Evolutionary conservation across 2,113 vertebrate genomes (phyloP).

Genomic region (Syrrhaptes paradoxus): DNA sequence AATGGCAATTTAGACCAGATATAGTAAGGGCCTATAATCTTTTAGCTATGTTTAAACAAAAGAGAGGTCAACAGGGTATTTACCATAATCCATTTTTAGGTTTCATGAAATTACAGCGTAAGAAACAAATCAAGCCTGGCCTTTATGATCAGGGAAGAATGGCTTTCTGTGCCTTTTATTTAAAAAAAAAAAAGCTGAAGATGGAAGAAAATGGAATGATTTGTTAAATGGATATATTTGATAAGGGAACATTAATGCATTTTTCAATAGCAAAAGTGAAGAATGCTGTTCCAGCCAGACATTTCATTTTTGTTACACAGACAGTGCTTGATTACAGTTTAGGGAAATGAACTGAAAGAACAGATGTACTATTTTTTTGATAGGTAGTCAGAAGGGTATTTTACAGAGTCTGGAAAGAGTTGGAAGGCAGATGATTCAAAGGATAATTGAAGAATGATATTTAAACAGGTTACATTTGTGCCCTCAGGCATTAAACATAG

Average conservation of each 20-base stretch:
- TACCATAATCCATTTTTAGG: neutral
- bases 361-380: conserved; percentile 31
- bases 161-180: neutral
- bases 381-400: conserved; percentile 30
- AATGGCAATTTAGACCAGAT: neutral
- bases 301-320: conserved; percentile 25
- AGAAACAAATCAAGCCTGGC: neutral
- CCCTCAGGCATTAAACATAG: neutral
- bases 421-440: conserved; percentile 49
- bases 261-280: conserved; percentile 50
- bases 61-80: neutral
- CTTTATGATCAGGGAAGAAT: neutral
- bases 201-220: neutral
- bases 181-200: neutral
- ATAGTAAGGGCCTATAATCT: neutral
- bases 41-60: neutral
- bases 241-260: conserved; percentile 30
- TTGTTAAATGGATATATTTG: conserved; percentile 22
- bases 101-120: neutral
- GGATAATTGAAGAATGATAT: conserved; percentile 49
- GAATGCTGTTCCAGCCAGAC: conserved; percentile 10
- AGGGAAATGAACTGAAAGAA: conserved; percentile 55
- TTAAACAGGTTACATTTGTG: conserved; percentile 52
- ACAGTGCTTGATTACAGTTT: conserved; percentile 33
- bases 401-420: neutral